Evolutionary conservation across 1,140 invertebrate genomes (phyloP), one percentile per base, ranked within the genome.

Genomic region (Pseudomyrmex concolor): DNA sequence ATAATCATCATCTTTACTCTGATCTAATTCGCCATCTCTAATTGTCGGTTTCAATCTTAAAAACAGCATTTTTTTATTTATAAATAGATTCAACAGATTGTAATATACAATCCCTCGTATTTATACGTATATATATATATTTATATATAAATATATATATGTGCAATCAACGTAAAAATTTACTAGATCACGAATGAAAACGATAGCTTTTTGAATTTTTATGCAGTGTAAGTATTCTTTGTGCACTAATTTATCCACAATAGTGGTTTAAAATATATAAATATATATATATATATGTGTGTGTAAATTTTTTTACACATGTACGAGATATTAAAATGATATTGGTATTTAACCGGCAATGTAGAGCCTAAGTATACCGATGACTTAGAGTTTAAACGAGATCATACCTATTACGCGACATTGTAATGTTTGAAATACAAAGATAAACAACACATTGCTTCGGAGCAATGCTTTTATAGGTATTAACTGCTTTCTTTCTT

Each of bases 21-120:
- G 54, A 85, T 43, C 70, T 72, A 81, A 45, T 43, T 74, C 22
- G 68, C 34, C 34, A 34, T 34, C 50, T 57, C 76, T 77, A 72
- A 50, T 25, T 51, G 5, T 80, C 66, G 59, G 57, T 84, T 71
- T 77, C 62, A 76, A 73, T 89, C 74, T 88, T 86, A 86, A 89
- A 86, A 91, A 83, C 70, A 34, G 72, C 81, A 62, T 60, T 34
- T 60, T 34, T 34, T 34, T 72, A 87, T 81, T 63, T 77, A 86
- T 88, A 89, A 89, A 67, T 85, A 90, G 10, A 84, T 59, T 86
- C 78, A 63, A 83, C 81, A 77, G 63, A 87, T 86, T 85, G 86
- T 80, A 87, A 90, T 91, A 60, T 91, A 92, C 80, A 84, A 86
- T 83, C 67, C 25, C 57, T 68, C 54, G 48, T 78, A 77, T 67